phyloP scores from a whole-genome alignment of 2,888 invertebrate species.

The Aleiodes leptofemur region DNA sequence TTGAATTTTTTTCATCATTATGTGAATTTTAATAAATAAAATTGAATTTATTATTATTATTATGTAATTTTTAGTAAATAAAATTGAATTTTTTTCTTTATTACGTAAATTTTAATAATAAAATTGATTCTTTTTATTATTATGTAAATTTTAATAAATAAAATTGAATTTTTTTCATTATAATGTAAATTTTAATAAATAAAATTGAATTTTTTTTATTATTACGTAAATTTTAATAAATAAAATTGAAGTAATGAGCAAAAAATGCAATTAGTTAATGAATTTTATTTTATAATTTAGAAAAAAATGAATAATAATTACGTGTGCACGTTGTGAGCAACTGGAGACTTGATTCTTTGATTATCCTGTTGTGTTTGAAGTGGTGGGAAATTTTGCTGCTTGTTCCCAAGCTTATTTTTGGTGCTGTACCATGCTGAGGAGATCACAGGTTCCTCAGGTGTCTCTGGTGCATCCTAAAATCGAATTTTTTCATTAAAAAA shows the following conservation, averaged over 20 bases:
- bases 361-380: constrained; percentile 67
- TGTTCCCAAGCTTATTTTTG: constrained; percentile 68
- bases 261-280: not conserved
- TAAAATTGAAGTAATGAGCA: not conserved
- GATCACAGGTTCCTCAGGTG: constrained; percentile 71
- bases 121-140: too few relatives aligned
- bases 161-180: too few relatives aligned
- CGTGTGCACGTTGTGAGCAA: constrained; percentile 61
- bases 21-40: too few relatives aligned
- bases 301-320: constrained; percentile 44
- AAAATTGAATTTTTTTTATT: too few relatives aligned
- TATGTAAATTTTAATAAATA: too few relatives aligned
- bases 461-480: constrained; percentile 60
- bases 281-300: not conserved
- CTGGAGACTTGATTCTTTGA: constrained; percentile 62
- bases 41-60: too few relatives aligned
- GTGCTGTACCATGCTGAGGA: constrained; percentile 74
- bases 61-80: too few relatives aligned
- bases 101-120: too few relatives aligned
- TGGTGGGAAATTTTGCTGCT: constrained; percentile 71
- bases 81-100: too few relatives aligned
- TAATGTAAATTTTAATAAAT: too few relatives aligned
- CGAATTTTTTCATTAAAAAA: constrained; percentile 15
- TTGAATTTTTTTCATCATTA: too few relatives aligned
- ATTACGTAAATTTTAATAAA: too few relatives aligned